Base-by-base conservation (phyloP, 2,888 invertebrate genomes). In the Spicauda simplicius region DNA sequence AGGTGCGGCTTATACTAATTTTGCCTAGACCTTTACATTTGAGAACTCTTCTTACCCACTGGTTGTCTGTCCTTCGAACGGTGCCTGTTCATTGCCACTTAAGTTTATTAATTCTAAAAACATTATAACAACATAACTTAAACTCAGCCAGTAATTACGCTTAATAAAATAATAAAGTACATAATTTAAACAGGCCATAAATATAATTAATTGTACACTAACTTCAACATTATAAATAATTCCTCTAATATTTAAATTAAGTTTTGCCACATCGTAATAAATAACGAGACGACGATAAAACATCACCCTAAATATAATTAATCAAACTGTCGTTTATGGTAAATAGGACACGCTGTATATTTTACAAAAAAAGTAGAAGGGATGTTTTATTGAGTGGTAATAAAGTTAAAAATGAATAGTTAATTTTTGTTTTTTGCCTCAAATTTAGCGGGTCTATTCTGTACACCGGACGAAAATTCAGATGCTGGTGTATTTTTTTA, bases 321-420 rank as follows among this genome's bases (percentile, higher is more conserved):
- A 72, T 70, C 69, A 68, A 65, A 65, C 25, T 25, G 25, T 25
- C 64, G 70, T 72, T 72, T 72, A 69, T 72, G 67, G 68, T 63
- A 69, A 70, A 68, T 66, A 67, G 67, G 59, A 69, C 62, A 60
- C 66, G 25, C 58, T 69, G 59, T 67, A 69, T 70, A 66, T 64
- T 64, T 70, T 18, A 59, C 37, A 5, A 25, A 20, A 64, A 53
- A 25, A 37, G 2, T 58, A 33, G 1, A 33, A 33, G 33, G 33
- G 33, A 10, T 33, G 8, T 33, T 10, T 30, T 30, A 30, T 30
- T 3, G 4, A 30, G 30, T 30, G 30, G 30, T 30, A 30, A 30
- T 30, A 30, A 30, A 30, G 30, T 30, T 7, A 30, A 16, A 37
- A 25, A 20, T 11, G 56, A 48, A 30, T 18, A 41, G 8, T 52